Base-by-base conservation (phyloP, 2,888 invertebrate genomes). In the Eilema sororculum region DNA sequence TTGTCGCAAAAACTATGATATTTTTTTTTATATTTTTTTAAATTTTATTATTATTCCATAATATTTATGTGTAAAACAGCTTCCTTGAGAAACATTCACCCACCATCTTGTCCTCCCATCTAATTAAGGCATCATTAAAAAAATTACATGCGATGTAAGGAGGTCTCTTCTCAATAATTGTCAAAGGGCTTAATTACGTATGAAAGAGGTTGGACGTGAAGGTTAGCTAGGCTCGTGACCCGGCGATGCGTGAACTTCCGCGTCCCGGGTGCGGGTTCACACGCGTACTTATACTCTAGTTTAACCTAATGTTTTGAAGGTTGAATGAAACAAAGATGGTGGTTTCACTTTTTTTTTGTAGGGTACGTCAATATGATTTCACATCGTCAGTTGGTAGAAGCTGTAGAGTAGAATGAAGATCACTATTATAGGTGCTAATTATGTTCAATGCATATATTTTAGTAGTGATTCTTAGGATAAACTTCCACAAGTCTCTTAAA, bases 221-320 rank as follows among this genome's bases (percentile, higher is more conserved):
- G 78, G 76, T 76, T 76, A 69, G 72, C 65, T 67, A 68, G 68
- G 56, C 56, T 67, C 58, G 66, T 68, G 68, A 68, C 25, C 69
- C 75, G 67, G 63, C 82, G 76, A 76, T 74, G 80, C 85, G 79
- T 84, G 78, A 81, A 85, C 86, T 88, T 90, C 90, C 89, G 86
- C 78, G 83, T 88, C 79, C 79, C 78, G 16, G 46, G 65, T 66
- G 56, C 57, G n/a, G 68, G 83, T 87, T 88, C 87, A 83, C 88
- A 87, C 84, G 87, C 71, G 59, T 37, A 56, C 60, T 60, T 30
- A 72, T 60, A 62, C 63, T 57, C 12, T 65, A 62, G 56, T 52
- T 62, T 20, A 52, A 52, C 52, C 52, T 69, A 24, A 56, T 33
- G 16, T n/a, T 52, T 60, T 69, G 33, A 59, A 64, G 67, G 72